phyloP scores from a whole-genome alignment of 2,888 invertebrate genomes.

The Tiliacea aurago region DNA sequence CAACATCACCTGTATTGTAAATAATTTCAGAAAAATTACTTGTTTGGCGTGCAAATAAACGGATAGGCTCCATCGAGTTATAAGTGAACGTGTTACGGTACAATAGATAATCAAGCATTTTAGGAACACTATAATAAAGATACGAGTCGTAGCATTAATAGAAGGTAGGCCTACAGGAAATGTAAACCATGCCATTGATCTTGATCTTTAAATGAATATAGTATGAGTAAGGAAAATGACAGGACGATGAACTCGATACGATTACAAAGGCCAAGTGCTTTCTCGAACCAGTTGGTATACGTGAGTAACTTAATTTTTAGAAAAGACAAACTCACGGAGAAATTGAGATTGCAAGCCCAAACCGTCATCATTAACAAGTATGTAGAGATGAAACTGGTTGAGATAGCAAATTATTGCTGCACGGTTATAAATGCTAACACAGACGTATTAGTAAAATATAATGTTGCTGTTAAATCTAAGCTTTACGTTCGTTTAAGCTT shows the following conservation, averaged over 20 bases:
- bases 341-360: constrained; percentile 45
- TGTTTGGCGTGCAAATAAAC: neutral
- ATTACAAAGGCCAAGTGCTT: constrained; percentile 48
- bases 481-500: too few species aligned
- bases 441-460: neutral
- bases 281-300: constrained; percentile 43
- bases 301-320: constrained; percentile 43
- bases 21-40: constrained; percentile 2
- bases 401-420: constrained; percentile 16
- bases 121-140: neutral
- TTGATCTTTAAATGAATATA: constrained; percentile 17
- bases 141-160: neutral
- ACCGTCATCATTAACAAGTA: constrained; percentile 30
- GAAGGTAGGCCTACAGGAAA: constrained; percentile 18
- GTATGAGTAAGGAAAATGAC: constrained; percentile 37
- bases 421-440: neutral
- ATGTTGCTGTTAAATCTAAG: neutral
- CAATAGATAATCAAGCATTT: neutral
- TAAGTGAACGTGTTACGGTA: neutral
- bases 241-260: constrained; percentile 44
- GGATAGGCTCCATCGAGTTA: neutral
- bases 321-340: constrained; percentile 47
- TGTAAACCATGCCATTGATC: constrained; percentile 7
- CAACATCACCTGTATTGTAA: neutral
- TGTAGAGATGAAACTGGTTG: constrained; percentile 28